Conservation (phyloP, 1,140 invertebrate species). For the Chrysomallon squamiferum region DNA sequence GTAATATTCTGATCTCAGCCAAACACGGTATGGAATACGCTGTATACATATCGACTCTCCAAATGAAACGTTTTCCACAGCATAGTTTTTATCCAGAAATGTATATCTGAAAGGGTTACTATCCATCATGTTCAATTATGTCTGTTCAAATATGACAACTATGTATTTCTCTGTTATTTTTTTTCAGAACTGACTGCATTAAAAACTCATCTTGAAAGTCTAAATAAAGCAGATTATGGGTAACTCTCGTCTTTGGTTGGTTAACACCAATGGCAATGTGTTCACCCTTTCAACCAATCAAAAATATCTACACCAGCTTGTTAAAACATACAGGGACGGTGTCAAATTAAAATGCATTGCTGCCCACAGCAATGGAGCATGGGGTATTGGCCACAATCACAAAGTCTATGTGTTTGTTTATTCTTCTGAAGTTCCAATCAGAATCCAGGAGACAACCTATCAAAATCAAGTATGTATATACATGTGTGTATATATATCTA, state of each 20-base stretch:
- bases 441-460: conserved; percentile 87
- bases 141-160: too few species aligned
- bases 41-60: too few species aligned
- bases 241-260: conserved; percentile 72
- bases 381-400: conserved; percentile 90
- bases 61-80: too few species aligned
- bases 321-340: conserved; percentile 70
- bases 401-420: conserved; percentile 91
- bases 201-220: too few species aligned
- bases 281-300: conserved; percentile 80
- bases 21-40: too few species aligned
- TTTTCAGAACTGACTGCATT: too few species aligned
- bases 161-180: too few species aligned
- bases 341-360: conserved; percentile 86
- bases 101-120: too few species aligned
- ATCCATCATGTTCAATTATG: too few species aligned
- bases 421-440: conserved; percentile 85
- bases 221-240: conserved; percentile 35
- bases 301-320: conserved; percentile 81
- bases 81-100: too few species aligned
- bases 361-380: conserved; percentile 81
- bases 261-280: conserved; percentile 86
- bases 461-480: conserved; percentile 91
- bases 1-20: too few species aligned
- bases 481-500: too few species aligned